phyloP scores from a whole-genome alignment of 2,113 vertebrate genomes.

The Puffinus mauretanicus region DNA sequence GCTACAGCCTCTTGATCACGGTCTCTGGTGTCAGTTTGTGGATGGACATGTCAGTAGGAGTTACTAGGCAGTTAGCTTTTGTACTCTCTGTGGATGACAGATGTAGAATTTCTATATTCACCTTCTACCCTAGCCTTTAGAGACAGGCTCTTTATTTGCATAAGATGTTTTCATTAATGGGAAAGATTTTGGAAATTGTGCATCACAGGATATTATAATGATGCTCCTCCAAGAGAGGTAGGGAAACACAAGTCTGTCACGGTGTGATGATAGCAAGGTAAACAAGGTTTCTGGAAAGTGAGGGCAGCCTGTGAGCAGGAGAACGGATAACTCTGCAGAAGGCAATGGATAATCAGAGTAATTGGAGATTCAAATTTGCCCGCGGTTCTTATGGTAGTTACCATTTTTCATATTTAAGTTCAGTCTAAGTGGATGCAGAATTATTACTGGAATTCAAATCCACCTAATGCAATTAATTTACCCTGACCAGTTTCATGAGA shows the following conservation, averaged over 20 bases:
- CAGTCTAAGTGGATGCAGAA: neutral
- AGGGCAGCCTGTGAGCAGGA: neutral
- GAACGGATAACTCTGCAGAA: neutral
- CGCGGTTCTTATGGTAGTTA: neutral
- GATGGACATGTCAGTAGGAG: neutral
- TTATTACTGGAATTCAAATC: neutral
- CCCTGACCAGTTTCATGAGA: neutral
- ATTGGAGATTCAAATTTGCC: neutral
- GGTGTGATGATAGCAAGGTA: neutral
- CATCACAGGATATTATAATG: neutral
- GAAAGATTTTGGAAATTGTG: neutral
- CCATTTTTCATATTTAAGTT: conserved; percentile 14
- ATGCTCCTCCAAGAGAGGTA: neutral
- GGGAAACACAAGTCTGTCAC: neutral
- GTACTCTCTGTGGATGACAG: neutral
- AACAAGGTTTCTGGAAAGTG: neutral
- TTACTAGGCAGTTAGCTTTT: neutral
- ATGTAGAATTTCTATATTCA: neutral
- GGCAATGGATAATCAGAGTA: neutral
- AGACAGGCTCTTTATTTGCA: neutral
- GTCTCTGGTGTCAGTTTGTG: neutral
- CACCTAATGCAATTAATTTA: neutral
- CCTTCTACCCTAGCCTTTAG: neutral
- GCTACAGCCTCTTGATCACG: neutral
- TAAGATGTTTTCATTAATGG: neutral